Percentiles rank a stretch among this genome's conserved stretches.
phyloP scores from a whole-genome alignment of 2,797 vertebrate genomes.

The Pangasius krempfi region DNA sequence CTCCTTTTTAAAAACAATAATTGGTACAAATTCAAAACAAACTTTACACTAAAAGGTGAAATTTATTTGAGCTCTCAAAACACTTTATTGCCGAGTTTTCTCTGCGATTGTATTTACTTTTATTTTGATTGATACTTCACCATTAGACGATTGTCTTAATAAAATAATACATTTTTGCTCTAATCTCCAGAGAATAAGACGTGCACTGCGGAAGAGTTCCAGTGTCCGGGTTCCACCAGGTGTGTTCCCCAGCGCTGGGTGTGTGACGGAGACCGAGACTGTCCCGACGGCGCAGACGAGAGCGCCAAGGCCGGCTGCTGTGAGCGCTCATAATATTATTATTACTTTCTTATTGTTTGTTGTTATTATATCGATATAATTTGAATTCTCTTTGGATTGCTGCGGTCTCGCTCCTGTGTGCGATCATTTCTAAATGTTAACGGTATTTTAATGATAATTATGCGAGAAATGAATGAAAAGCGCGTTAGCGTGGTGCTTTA shows the following conservation, averaged over 20 bases:
- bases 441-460: too few relatives aligned
- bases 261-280: constrained; percentile 94
- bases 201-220: constrained; percentile 86
- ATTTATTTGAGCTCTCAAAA: too few relatives aligned
- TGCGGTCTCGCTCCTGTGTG: not conserved
- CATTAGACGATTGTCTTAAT: not conserved
- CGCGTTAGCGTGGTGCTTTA: not conserved
- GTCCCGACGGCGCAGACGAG: constrained; percentile 90
- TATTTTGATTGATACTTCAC: not conserved
- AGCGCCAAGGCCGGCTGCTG: constrained; percentile 90
- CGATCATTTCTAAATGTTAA: too few relatives aligned
- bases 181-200: constrained; percentile 66
- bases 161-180: not conserved
- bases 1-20: too few relatives aligned
- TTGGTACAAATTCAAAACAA: too few relatives aligned
- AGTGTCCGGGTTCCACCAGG: constrained; percentile 86
- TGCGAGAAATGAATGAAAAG: not conserved
- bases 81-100: too few relatives aligned
- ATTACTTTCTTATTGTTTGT: too few relatives aligned
- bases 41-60: too few relatives aligned
- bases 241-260: constrained; percentile 91
- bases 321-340: constrained; percentile 64
- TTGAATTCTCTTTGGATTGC: not conserved
- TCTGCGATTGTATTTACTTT: not conserved
- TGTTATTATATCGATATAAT: not conserved